These are phyloP conservation scores for Andrena hattorfiana DNA, from an alignment of 2,888 invertebrate species.

Conservation along the genomic window DNA sequence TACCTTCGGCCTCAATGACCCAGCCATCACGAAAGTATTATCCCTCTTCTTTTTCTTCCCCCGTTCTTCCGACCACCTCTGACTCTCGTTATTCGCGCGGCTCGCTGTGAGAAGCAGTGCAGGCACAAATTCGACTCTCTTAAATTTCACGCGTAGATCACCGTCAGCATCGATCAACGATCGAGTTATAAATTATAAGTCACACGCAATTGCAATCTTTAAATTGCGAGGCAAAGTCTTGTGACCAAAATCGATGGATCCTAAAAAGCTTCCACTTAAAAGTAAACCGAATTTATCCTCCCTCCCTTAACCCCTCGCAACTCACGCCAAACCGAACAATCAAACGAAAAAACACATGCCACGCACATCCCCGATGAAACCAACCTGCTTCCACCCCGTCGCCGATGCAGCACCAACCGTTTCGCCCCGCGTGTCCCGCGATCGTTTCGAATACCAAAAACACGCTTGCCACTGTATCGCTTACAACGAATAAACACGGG, in stretches of 20 bases:
- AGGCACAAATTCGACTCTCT: conserved; percentile 16
- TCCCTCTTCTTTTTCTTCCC: conserved; percentile 43
- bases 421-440: conserved; percentile 11
- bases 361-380: neutral
- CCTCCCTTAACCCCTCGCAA: too few species aligned
- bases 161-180: neutral
- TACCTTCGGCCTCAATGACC: conserved; percentile 67
- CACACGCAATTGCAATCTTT: neutral
- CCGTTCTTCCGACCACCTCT: conserved; percentile 30
- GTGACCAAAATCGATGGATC: too few species aligned
- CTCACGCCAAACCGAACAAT: neutral
- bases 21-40: conserved; percentile 63
- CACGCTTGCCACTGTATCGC: conserved; percentile 19
- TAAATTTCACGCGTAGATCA: neutral
- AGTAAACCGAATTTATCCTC: too few species aligned
- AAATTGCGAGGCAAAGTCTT: neutral
- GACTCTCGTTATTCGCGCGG: conserved; percentile 36
- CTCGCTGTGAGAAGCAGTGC: neutral
- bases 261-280: too few species aligned
- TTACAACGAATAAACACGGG: conserved; percentile 26
- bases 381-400: neutral
- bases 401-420: conserved; percentile 6
- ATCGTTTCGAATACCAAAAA: conserved; percentile 20
- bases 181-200: neutral
- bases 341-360: neutral